Evolutionary conservation across 2,113 vertebrate species (phyloP), one percentile per base, ranked within the genome.

Genomic region (Ptilorrhoa leucosticta): DNA sequence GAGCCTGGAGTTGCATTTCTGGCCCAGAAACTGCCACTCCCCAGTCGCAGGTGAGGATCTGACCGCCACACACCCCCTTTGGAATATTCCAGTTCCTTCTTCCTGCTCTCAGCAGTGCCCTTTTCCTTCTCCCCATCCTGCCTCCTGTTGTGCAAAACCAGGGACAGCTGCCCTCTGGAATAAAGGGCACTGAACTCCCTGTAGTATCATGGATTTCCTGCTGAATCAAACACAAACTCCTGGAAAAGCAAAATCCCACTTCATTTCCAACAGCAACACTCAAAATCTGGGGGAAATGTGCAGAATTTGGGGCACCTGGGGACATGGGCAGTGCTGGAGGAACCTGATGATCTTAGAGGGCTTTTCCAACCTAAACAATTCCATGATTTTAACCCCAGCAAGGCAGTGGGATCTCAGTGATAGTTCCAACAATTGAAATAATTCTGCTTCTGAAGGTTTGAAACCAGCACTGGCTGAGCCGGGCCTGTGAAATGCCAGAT

Each of bases 11-110:
- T 9, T 10, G 68, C 8, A 13, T 66, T 47, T 12, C 1, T 26
- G 33, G 5, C 60, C 28, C 64, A n/a, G 31, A 30, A 14, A 2
- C 31, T 6, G 30, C 60, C 83, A 40, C 45, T 69, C 26, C 24
- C 28, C 35, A 9, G 15, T 11, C 5, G 9, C 54, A 35, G 64
- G 53, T 11, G 53, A 72, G 48, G 33, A 13, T 11, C 15, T 23
- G 40, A 7, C 13, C 16, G 63, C 76, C 57, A 23, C 3, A 0
- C 2, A 4, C 3, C 11, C 8, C 63, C 11, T 13, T 1, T 42
- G 66, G 31, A 48, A 30, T 15, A n/a, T 13, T 78, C 75, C 60
- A 57, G 1, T 30, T 35, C 39, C n/a, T 68, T 31, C 19, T 31
- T 14, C 23, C n/a, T 19, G 6, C 45, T 30, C 4, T 26, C 50